Conservation (phyloP, 2,888 invertebrate species). For the Abrostola tripartita region DNA sequence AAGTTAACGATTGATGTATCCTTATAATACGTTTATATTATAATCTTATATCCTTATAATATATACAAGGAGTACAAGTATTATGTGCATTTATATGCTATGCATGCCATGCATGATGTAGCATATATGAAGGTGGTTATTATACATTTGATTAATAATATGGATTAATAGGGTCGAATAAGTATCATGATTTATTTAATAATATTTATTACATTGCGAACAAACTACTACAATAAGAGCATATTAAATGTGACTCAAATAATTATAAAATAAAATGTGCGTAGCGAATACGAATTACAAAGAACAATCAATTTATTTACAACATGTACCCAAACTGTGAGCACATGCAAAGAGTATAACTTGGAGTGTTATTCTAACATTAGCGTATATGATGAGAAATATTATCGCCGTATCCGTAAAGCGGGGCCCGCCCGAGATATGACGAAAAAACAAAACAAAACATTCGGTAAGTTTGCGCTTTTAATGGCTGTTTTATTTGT, state of each 20-base stretch:
- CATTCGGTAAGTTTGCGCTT: constrained; percentile 81
- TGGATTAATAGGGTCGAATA: too few relatives aligned
- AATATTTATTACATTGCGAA: too few relatives aligned
- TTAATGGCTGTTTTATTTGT: constrained; percentile 85
- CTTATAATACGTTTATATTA: too few relatives aligned
- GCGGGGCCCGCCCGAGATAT: constrained; percentile 63
- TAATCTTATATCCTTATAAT: background rate
- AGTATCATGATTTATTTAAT: too few relatives aligned
- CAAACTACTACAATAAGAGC: background rate
- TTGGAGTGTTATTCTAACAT: constrained; percentile 53
- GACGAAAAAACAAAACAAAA: constrained; percentile 80
- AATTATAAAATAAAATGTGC: background rate
- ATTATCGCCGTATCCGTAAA: constrained; percentile 63
- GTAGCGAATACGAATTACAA: background rate
- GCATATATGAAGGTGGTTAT: too few relatives aligned
- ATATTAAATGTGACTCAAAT: background rate
- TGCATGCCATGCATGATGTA: too few relatives aligned
- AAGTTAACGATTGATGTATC: constrained; percentile 21
- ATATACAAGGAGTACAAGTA: too few relatives aligned
- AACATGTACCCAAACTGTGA: constrained; percentile 10
- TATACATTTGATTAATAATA: too few relatives aligned
- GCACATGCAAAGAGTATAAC: constrained; percentile 26
- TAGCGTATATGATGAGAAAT: constrained; percentile 59
- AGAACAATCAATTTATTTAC: background rate
- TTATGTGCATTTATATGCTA: too few relatives aligned